Base-by-base conservation (phyloP, 1,140 invertebrate species). In the Schlechtendalia chinensis region DNA sequence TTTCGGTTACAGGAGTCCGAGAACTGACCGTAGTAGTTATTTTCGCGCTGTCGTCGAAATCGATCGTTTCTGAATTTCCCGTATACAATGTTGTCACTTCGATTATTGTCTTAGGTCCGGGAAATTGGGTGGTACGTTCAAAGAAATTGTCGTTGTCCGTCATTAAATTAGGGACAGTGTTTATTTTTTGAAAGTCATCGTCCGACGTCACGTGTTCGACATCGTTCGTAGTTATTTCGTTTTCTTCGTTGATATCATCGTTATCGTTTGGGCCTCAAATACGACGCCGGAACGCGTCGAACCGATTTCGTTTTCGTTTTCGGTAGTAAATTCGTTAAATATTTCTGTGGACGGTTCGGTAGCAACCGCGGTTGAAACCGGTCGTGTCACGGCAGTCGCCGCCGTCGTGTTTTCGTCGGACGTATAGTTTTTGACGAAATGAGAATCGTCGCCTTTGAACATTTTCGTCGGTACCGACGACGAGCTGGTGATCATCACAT, bases 381-480 rank as follows among this genome's bases (percentile, higher is more conserved):
- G 50, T 32, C 29, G 16, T 12, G 4, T 54, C 17, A 39, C 32
- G 32, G 47, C 32, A n/a, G 53, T 54, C 24, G 14, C 29, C 58
- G 24, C 19, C 39, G 10, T 45, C 8, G 14, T 50, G 8, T 10
- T 19, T 27, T 29, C 11, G 19, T 56, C 19, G 19, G 11, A 0
- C 5, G 5, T 22, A 17, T 32, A 0, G 10, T 74, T 74, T 56
- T 54, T 56, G 47, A 27, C 11, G 5, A n/a, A 56, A 56, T 74
- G 1, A 17, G 10, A 74, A 22, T 77, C 72, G 1, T 59, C 29
- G 14, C 29, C 56, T 59, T 77, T 77, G 45, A 77, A 59, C 56
- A 59, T 77, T 77, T 59, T 77, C 6, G 54, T 45, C 6, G 72
- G 72, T 17, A 54, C 50, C 12, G 72, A 59, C n/a, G 72, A 59